phyloP scores from a whole-genome alignment of 2,888 invertebrate genomes.

The Sphaerophoria taeniata region DNA sequence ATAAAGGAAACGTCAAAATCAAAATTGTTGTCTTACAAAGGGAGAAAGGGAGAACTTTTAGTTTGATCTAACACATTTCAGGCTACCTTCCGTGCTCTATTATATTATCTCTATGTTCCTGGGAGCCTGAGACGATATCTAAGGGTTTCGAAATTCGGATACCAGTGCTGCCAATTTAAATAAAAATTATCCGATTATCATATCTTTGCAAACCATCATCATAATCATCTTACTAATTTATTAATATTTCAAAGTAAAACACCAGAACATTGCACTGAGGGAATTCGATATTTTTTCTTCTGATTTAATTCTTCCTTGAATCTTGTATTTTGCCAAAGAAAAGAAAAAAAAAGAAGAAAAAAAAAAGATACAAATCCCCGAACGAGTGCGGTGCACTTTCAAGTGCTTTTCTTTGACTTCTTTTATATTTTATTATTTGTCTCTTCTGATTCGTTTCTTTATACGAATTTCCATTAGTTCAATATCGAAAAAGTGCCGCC shows the following conservation, averaged over 20 bases:
- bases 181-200: background rate
- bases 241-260: constrained; percentile 62
- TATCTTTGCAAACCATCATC: background rate
- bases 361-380: background rate
- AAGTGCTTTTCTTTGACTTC: constrained; percentile 47
- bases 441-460: constrained; percentile 36
- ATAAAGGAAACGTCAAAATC: no score
- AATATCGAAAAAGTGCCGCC: constrained; percentile 40
- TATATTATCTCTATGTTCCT: no score
- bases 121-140: no score
- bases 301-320: background rate
- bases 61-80: no score
- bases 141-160: no score
- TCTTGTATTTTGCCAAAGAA: constrained; percentile 17
- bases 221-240: constrained; percentile 16
- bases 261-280: constrained; percentile 48
- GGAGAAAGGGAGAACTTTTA: no score
- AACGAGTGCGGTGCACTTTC: constrained; percentile 36
- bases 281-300: constrained; percentile 15
- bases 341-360: constrained; percentile 44
- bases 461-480: constrained; percentile 70
- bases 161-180: no score
- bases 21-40: no score
- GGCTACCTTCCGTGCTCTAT: no score
- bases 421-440: constrained; percentile 26